phyloP scores from a whole-genome alignment of 2,888 invertebrate genomes.

The Apodemia mormo region DNA sequence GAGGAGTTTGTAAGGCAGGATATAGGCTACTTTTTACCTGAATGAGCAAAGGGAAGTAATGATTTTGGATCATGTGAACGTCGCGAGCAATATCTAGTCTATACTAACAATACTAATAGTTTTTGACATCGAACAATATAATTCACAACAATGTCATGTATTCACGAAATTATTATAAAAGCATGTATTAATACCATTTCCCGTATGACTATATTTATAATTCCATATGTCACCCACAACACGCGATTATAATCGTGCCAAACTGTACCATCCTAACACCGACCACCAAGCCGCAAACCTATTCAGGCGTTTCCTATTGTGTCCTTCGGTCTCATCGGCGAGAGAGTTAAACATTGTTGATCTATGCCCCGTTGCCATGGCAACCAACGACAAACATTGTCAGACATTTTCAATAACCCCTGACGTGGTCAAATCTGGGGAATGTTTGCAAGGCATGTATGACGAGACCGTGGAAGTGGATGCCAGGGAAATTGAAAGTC shows the following conservation, averaged over 20 bases:
- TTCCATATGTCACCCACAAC: constrained; percentile 39
- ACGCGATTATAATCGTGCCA: constrained; percentile 41
- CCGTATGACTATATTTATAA: constrained; percentile 13
- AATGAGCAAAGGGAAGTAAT: no score
- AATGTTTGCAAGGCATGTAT: constrained; percentile 63
- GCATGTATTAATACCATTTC: not conserved
- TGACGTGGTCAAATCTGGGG: constrained; percentile 37
- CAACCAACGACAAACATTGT: constrained; percentile 73
- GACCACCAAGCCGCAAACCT: constrained; percentile 35
- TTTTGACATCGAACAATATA: not conserved
- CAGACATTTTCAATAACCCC: constrained; percentile 55
- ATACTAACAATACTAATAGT: no score
- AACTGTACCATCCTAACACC: constrained; percentile 46
- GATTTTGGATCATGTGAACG: no score
- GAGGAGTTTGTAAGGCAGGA: no score
- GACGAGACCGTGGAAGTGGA: constrained; percentile 83
- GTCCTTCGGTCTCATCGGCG: constrained; percentile 17
- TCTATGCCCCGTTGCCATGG: constrained; percentile 59
- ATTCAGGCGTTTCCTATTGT: constrained; percentile 9
- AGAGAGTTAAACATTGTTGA: not conserved
- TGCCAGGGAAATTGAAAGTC: constrained; percentile 81
- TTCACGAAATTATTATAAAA: no score
- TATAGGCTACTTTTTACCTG: no score
- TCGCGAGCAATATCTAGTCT: no score
- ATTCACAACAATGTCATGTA: not conserved